These are phyloP conservation scores for Morelia viridis DNA, from an alignment of 2,797 vertebrate species.

Conservation along the genomic window DNA sequence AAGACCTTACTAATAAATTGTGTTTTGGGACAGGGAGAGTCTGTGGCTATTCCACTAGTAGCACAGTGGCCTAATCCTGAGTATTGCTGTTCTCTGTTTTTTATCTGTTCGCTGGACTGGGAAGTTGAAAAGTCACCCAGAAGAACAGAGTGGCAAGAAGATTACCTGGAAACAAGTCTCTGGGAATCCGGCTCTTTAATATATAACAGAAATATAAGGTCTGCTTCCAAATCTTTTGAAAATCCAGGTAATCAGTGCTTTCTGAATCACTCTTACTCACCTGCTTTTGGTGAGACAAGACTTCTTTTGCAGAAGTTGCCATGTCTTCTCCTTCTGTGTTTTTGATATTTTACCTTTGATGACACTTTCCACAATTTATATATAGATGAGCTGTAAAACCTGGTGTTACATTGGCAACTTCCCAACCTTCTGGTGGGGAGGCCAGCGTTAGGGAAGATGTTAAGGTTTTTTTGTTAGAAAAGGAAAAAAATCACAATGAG, in stretches of 20 bases:
- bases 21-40: background rate
- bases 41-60: background rate
- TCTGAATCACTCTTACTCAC: background rate
- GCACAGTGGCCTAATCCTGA: background rate
- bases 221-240: background rate
- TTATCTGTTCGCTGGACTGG: background rate
- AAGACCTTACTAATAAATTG: background rate
- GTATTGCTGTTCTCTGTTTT: background rate
- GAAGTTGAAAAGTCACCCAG: background rate
- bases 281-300: background rate
- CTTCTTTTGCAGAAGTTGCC: background rate
- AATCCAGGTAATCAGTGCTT: background rate
- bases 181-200: background rate
- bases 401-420: background rate
- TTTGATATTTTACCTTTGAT: background rate
- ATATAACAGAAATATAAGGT: background rate
- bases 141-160: background rate
- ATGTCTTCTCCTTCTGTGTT: background rate
- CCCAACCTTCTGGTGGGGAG: background rate
- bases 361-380: background rate
- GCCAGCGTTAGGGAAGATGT: background rate
- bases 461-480: background rate
- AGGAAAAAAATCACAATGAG: background rate
- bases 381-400: background rate
- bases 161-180: background rate